These are phyloP conservation scores for Drosophila melanosoma DNA, from an alignment of 2,888 invertebrate genomes.

Conservation along the genomic window DNA sequence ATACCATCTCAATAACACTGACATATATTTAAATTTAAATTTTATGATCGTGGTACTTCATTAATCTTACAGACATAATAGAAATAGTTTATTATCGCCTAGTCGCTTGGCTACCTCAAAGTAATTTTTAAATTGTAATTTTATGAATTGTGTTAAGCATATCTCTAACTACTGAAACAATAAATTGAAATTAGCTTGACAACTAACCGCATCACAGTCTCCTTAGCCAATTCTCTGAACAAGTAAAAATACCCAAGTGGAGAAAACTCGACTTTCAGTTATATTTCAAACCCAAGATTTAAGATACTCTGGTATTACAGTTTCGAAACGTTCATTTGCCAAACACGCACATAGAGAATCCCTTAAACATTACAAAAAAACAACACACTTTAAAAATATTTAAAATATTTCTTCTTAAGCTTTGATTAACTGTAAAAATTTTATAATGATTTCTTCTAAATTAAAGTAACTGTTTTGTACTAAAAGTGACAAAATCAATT, in stretches of 20 bases:
- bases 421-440: neutral
- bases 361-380: neutral
- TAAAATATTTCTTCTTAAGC: neutral
- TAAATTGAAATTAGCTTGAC: neutral
- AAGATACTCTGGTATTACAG: neutral
- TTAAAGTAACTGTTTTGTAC: neutral
- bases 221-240: neutral
- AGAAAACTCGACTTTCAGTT: neutral
- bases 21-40: neutral
- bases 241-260: neutral
- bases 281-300: too few species aligned
- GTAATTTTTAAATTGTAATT: neutral
- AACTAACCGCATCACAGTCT: neutral
- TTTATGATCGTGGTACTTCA: neutral
- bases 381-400: too few species aligned
- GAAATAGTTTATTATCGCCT: neutral
- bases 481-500: neutral
- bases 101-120: neutral
- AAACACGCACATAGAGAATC: neutral
- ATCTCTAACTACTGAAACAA: neutral
- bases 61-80: neutral
- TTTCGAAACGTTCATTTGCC: neutral
- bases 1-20: neutral
- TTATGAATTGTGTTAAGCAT: neutral
- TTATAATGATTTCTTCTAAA: neutral